These are phyloP conservation scores for Drosophila paulistorum DNA, from an alignment of 1,140 invertebrate genomes.

Conservation along the genomic window DNA sequence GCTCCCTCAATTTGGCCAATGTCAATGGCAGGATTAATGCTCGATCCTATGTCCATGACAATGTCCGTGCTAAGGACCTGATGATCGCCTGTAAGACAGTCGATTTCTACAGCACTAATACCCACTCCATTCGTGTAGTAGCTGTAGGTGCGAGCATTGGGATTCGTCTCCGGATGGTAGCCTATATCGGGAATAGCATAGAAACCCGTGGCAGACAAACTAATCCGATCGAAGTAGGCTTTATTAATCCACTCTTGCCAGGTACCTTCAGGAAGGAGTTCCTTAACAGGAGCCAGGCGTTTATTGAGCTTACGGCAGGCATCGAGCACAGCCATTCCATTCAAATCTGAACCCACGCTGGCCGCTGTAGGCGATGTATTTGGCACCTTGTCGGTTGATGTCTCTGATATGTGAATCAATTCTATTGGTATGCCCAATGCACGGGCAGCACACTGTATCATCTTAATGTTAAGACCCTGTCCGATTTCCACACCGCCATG, in stretches of 20 bases:
- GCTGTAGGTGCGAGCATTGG: constrained; percentile 88
- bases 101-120: constrained; percentile 93
- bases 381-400: constrained; percentile 96
- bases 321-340: constrained; percentile 96
- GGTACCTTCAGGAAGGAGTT: constrained; percentile 89
- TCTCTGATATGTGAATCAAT: constrained; percentile 94
- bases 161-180: constrained; percentile 89
- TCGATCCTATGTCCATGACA: constrained; percentile 96
- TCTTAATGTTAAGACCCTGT: constrained; percentile 97
- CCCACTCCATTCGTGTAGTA: constrained; percentile 93
- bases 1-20: constrained; percentile 98
- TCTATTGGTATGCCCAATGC: constrained; percentile 89
- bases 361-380: constrained; percentile 97
- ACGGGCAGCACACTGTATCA: constrained; percentile 93
- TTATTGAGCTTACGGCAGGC: constrained; percentile 92
- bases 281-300: constrained; percentile 90
- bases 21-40: constrained; percentile 97
- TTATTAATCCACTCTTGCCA: constrained; percentile 94
- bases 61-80: constrained; percentile 94
- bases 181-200: constrained; percentile 92
- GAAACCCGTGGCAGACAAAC: constrained; percentile 94
- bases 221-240: constrained; percentile 92
- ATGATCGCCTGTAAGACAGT: constrained; percentile 95
- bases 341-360: constrained; percentile 95
- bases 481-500: constrained; percentile 98